These are phyloP conservation scores for Datnioides undecimradiatus DNA, from an alignment of 2,113 vertebrate species.

Conservation along the genomic window DNA sequence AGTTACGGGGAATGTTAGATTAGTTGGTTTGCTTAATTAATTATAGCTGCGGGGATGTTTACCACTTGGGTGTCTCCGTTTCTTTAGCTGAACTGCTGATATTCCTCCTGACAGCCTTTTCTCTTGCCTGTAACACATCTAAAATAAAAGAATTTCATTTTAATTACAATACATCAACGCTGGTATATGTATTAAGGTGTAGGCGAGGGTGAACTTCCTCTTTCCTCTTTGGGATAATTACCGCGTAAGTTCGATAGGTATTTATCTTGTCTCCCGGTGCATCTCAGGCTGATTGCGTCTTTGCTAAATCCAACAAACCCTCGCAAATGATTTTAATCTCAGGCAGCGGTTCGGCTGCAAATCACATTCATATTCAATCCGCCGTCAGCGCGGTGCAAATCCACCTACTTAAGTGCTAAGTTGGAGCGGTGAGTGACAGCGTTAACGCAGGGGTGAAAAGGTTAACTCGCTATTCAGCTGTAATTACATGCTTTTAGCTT, in stretches of 20 bases:
- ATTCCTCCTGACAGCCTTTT: neutral
- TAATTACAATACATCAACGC: neutral
- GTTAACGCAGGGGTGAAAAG: slow-evolving; percentile 51
- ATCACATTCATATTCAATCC: slow-evolving; percentile 36
- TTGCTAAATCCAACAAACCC: slow-evolving; percentile 33
- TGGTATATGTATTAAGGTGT: neutral
- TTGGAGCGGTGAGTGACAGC: slow-evolving; percentile 32
- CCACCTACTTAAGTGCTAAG: slow-evolving; percentile 43
- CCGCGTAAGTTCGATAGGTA: slow-evolving; percentile 5
- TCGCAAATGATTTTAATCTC: slow-evolving; percentile 50
- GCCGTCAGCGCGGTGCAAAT: slow-evolving; percentile 27
- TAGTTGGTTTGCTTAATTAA: slow-evolving; percentile 51
- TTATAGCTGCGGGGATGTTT: slow-evolving; percentile 55
- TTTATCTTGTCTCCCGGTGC: slow-evolving; percentile 28
- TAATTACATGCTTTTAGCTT: slow-evolving; percentile 67
- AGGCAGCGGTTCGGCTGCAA: slow-evolving; percentile 5
- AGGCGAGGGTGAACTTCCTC: neutral
- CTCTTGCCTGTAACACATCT: neutral
- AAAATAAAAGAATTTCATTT: neutral
- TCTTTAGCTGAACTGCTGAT: slow-evolving; percentile 19
- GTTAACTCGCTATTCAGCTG: slow-evolving; percentile 69
- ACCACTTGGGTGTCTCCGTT: slow-evolving; percentile 9
- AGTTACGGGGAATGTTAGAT: slow-evolving; percentile 33
- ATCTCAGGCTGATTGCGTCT: slow-evolving; percentile 40
- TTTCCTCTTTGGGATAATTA: slow-evolving; percentile 15